Conservation (phyloP, 2,797 vertebrate genomes). For the Morus bassanus region DNA sequence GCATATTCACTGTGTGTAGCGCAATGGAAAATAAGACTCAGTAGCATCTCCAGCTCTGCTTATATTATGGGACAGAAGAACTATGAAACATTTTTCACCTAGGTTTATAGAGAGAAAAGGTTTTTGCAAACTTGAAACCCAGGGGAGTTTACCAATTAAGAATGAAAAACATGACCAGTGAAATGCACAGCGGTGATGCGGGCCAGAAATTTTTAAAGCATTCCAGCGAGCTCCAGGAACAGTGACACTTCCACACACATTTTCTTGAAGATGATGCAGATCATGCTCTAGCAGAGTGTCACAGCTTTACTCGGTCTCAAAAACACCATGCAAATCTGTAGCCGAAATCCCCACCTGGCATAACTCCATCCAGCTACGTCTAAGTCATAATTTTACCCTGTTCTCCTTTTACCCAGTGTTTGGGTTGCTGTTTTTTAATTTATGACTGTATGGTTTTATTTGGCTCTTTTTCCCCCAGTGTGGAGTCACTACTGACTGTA, state of each 20-base stretch:
- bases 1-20: background rate
- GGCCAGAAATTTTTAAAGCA: background rate
- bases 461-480: rapidly evolving
- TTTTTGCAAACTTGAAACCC: background rate
- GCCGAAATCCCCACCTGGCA: background rate
- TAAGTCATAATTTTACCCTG: background rate
- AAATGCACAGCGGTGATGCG: rapidly evolving
- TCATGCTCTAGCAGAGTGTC: background rate
- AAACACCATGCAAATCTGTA: background rate
- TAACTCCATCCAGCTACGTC: background rate
- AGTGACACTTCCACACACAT: background rate
- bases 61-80: background rate
- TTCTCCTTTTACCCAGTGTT: background rate
- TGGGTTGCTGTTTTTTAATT: background rate
- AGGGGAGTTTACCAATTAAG: background rate
- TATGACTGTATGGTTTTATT: background rate
- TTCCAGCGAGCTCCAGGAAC: background rate
- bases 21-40: background rate
- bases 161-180: background rate
- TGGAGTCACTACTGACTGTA: background rate
- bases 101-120: background rate
- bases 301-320: background rate
- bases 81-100: background rate
- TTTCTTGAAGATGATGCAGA: background rate
- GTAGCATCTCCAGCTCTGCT: background rate